Base-by-base conservation (phyloP, 2,113 vertebrate genomes). In the Oceanodroma tethys region DNA sequence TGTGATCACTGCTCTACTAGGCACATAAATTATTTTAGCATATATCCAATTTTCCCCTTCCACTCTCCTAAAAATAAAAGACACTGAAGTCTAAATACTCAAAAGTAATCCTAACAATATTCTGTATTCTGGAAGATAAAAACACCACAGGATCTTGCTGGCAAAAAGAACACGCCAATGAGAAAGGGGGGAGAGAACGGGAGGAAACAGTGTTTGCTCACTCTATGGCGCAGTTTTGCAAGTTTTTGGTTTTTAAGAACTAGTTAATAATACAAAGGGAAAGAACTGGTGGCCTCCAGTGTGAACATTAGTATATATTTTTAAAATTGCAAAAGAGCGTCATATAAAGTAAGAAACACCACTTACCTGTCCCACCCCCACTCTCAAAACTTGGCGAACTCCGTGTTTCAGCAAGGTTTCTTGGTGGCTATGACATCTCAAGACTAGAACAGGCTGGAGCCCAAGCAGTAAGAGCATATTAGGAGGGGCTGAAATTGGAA, bases 171-270 rank as follows among this genome's bases (percentile, higher is more conserved):
- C 27, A 90, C 0, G 50, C 60, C 88, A 91, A 32, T 34, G 56
- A 91, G 91, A 87, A 48, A 74, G 34, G 34, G 72, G 83, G 73
- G 50, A 74, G 52, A 89, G 87, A 87, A 94, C 12, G 8, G 40
- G 84, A 70, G 53, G 81, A 89, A 89, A 92, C 12, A 60, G 93
- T 95, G 96, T 97, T 97, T 95, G 81, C 96, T 97, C 88, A 95
- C 95, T 97, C 94, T 95, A 95, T 93, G 95, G 95, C 81, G 86
- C 97, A 96, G 91, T 97, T 97, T 96, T 96, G 96, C 97, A 96
- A 96, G 73, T 76, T 95, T 90, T 90, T 76, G 7, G 5, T 66
- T 81, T 58, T 89, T 43, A 95, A 42, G 3, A 88, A 94, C 92
- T 86, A 78, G 15, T 93, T 78, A 78, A 86, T 70, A 90, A 94